phyloP scores from a whole-genome alignment of 2,113 vertebrate genomes.

The Galemys pyrenaicus region DNA sequence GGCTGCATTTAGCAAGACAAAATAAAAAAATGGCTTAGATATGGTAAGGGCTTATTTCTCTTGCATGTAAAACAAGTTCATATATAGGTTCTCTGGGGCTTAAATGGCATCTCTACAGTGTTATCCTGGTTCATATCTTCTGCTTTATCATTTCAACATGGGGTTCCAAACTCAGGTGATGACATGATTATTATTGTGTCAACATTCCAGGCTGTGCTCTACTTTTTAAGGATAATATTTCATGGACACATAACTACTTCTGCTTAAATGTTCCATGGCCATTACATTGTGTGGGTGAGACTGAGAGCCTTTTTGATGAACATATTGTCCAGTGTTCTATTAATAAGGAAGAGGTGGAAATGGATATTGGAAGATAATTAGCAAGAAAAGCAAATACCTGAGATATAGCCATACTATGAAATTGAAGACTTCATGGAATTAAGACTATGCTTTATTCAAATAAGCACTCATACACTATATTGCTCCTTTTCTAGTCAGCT shows the following conservation, averaged over 20 bases:
- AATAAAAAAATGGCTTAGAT: not conserved
- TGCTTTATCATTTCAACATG: not conserved
- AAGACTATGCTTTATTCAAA: not conserved
- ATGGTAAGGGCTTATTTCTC: not conserved
- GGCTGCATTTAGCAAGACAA: slow-evolving; percentile 2
- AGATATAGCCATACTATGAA: not conserved
- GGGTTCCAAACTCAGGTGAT: not conserved
- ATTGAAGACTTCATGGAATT: not conserved
- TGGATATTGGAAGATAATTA: not conserved
- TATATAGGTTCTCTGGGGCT: not conserved
- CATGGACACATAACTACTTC: not conserved
- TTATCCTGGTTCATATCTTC: not conserved
- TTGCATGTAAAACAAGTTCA: not conserved
- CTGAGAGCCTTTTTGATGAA: not conserved
- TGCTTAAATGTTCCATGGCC: not conserved
- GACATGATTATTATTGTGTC: not conserved
- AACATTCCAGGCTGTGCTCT: not conserved
- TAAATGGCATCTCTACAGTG: not conserved
- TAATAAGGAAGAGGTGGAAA: not conserved
- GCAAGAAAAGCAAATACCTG: not conserved
- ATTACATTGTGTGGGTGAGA: not conserved
- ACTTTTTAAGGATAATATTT: not conserved
- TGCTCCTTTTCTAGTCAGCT: not conserved
- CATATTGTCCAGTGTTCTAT: not conserved
- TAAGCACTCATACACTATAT: no score